Evolutionary conservation across 1,140 invertebrate genomes (phyloP).

Genomic region (Zaprionus kolodkinae): DNA sequence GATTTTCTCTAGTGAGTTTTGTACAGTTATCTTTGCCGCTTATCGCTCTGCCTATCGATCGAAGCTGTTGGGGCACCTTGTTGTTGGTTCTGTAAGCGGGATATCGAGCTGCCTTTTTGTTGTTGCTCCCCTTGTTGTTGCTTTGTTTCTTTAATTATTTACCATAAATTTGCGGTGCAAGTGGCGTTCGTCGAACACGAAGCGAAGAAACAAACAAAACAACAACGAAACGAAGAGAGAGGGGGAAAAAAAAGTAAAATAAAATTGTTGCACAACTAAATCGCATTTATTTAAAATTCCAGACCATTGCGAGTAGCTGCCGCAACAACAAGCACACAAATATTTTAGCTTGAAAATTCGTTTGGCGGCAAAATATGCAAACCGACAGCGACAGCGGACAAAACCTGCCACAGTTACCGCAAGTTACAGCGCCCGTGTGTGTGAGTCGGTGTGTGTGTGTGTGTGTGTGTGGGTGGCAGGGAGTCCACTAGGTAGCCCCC

Average conservation of each 20-base stretch:
- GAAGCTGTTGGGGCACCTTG: background rate
- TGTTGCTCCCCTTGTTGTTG: slow-evolving; percentile 15
- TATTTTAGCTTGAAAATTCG: slow-evolving; percentile 65
- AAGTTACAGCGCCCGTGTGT: slow-evolving; percentile 25
- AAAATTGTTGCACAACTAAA: slow-evolving; percentile 74
- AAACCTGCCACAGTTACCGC: slow-evolving; percentile 43
- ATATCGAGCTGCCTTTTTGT: background rate
- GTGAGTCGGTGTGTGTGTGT: background rate
- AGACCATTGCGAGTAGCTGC: slow-evolving; percentile 61
- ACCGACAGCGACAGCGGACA: slow-evolving; percentile 16
- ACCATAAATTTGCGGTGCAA: slow-evolving; percentile 64
- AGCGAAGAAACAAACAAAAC: slow-evolving; percentile 28
- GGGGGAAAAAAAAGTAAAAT: slow-evolving; percentile 43
- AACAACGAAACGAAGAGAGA: background rate
- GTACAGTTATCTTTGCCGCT: no score
- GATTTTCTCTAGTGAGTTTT: no score
- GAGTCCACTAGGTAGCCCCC: slow-evolving; percentile 22
- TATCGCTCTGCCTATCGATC: background rate
- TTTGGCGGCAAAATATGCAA: slow-evolving; percentile 56
- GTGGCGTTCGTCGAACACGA: slow-evolving; percentile 37
- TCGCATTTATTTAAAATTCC: slow-evolving; percentile 80
- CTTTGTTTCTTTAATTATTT: slow-evolving; percentile 49
- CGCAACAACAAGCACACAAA: slow-evolving; percentile 45
- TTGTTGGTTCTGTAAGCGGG: background rate
- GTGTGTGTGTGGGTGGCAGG: no score